Evolutionary conservation across 2,888 invertebrate genomes (phyloP), one percentile per base, ranked within the genome.

Genomic region (Asteroscopus sphinx): DNA sequence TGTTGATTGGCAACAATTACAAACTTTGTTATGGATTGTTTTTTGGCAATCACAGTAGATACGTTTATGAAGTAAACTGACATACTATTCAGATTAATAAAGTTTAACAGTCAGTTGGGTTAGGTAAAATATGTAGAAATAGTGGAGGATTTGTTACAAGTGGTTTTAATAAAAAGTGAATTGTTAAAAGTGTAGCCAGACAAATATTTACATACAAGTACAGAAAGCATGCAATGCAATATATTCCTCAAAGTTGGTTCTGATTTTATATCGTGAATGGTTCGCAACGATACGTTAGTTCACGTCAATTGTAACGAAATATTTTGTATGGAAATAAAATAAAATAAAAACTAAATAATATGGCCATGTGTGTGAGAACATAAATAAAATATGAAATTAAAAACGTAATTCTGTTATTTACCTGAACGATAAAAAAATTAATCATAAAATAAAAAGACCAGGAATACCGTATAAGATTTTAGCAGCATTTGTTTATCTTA

Each of bases 161-260:
- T 33, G 12, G 3, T 1, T 39, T 35, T 9, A n/a, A 5, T 46
- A 15, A 42, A 51, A 35, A 37, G 9, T 49, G 48, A 25, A 15
- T 35, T 26, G 4, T 48, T 32, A 45, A 45, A 51, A 44, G 30
- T 59, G 44, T 65, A 54, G 60, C 44, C 37, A 67, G 49, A 61
- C 37, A 64, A 41, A 68, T 63, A 68, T 75, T 61, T 58, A 75
- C 28, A 77, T 63, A 73, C n/a, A n/a, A n/a, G n/a, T 60, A 73
- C 66, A 76, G 39, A 76, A 63, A 58, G 53, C 89, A 89, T 88
- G 89, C 87, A 84, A 73, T 63, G 68, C 72, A 46, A 57, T 52
- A 81, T 80, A 89, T 87, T 89, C 77, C 92, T 90, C 92, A 92
- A 91, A 92, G 91, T 92, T 92, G 92, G 91, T 90, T 33, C 40